Conservation (phyloP, 2,888 invertebrate species). For the Danaus chrysippus region DNA sequence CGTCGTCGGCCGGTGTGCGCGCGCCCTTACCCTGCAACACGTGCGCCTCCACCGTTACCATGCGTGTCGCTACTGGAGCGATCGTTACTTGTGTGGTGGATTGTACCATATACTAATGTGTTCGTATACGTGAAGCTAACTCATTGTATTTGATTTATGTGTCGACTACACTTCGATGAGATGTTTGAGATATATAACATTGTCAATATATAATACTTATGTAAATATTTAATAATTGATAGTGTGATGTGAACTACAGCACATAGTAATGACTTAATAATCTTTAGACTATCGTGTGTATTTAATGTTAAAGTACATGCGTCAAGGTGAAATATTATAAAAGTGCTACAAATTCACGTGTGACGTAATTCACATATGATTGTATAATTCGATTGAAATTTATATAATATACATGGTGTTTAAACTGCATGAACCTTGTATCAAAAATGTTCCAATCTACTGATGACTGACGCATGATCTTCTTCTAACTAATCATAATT, state of each 20-base stretch:
- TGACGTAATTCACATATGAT: slow-evolving; percentile 8
- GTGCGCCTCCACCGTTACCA: slow-evolving; percentile 61
- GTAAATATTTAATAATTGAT: background rate
- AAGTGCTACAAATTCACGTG: background rate
- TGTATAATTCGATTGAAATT: slow-evolving; percentile 8
- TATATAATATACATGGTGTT: slow-evolving; percentile 21
- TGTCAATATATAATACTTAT: background rate
- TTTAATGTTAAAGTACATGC: background rate
- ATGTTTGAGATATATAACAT: background rate
- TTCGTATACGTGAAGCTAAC: background rate
- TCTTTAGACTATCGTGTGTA: background rate
- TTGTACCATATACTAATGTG: slow-evolving; percentile 14
- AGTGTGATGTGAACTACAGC: slow-evolving; percentile 4
- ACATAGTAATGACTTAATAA: background rate
- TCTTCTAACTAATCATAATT: slow-evolving; percentile 9
- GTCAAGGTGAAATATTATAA: background rate
- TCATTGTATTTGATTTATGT: background rate
- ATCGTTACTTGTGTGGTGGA: slow-evolving; percentile 25
- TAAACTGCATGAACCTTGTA: slow-evolving; percentile 34
- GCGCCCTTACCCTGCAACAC: slow-evolving; percentile 73
- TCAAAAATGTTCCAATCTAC: slow-evolving; percentile 38
- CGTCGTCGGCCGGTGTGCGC: slow-evolving; percentile 62
- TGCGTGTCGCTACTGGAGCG: slow-evolving; percentile 31
- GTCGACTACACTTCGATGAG: background rate
- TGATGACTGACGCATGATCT: slow-evolving; percentile 15